A percentile compares a stretch with the other conserved stretches of the same genome.
These are phyloP conservation scores for Oryzias curvinotus DNA, from an alignment of 2,113 vertebrate species.

Conservation along the genomic window DNA sequence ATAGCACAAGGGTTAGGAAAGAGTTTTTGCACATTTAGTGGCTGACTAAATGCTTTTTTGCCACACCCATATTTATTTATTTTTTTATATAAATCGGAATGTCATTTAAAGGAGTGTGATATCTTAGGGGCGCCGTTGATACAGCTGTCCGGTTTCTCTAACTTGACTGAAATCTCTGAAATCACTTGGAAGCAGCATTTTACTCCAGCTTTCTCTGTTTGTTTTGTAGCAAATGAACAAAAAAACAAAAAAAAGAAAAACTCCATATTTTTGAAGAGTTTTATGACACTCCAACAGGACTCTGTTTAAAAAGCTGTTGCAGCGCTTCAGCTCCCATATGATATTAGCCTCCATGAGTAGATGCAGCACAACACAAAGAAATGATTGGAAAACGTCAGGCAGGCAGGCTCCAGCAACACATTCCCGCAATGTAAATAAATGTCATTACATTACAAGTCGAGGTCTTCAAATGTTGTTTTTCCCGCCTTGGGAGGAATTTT, in stretches of 20 bases:
- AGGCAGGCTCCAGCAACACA: conserved; percentile 5
- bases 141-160: conserved; percentile 26
- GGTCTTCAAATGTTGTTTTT: not conserved
- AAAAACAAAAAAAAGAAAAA: conserved; percentile 14
- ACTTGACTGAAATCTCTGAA: conserved; percentile 24
- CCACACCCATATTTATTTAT: too few species aligned
- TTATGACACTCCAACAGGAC: not conserved
- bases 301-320: conserved; percentile 20
- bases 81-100: not conserved
- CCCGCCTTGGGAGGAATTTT: not conserved
- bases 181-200: not conserved
- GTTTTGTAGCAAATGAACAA: not conserved
- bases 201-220: not conserved
- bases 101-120: not conserved
- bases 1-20: too few species aligned
- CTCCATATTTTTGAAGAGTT: conserved; percentile 13
- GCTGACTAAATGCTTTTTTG: too few species aligned
- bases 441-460: not conserved
- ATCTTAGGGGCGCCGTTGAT: conserved; percentile 5
- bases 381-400: conserved; percentile 11
- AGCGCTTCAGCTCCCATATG: too few species aligned
- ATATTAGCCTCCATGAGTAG: conserved; percentile 12
- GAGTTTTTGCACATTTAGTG: too few species aligned
- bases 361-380: not conserved
- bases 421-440: not conserved